Conservation (phyloP, 2,113 vertebrate species). For the Nettapus auritus region DNA sequence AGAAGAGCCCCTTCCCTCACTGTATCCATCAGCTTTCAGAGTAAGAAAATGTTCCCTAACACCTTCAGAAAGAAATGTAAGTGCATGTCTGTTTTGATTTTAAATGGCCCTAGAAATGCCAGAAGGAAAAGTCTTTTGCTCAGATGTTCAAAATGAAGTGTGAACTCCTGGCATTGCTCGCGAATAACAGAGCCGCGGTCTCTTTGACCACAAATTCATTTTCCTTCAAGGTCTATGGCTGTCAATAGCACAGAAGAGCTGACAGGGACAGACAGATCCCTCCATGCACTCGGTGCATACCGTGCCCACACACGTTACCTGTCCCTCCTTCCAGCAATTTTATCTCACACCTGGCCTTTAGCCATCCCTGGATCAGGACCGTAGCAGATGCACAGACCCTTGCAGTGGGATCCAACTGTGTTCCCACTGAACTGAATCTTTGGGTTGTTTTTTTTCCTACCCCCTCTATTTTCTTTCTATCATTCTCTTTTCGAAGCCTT, state of each 20-base stretch:
- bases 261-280: background rate
- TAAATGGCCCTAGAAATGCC: background rate
- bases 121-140: background rate
- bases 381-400: no score
- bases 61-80: background rate
- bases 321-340: background rate
- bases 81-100: background rate
- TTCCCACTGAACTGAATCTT: background rate
- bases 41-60: background rate
- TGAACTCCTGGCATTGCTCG: background rate
- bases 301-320: rapidly evolving
- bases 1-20: background rate
- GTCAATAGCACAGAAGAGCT: background rate
- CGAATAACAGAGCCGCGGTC: background rate
- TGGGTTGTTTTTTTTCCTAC: background rate
- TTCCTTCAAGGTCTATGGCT: background rate
- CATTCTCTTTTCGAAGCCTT: background rate
- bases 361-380: no score
- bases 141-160: background rate
- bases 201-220: background rate
- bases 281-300: rapidly evolving
- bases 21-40: background rate
- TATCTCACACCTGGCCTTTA: no score
- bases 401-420: background rate
- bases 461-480: background rate